phyloP scores from a whole-genome alignment of 2,113 vertebrate species.

The Machaerirhynchus nigripectus region DNA sequence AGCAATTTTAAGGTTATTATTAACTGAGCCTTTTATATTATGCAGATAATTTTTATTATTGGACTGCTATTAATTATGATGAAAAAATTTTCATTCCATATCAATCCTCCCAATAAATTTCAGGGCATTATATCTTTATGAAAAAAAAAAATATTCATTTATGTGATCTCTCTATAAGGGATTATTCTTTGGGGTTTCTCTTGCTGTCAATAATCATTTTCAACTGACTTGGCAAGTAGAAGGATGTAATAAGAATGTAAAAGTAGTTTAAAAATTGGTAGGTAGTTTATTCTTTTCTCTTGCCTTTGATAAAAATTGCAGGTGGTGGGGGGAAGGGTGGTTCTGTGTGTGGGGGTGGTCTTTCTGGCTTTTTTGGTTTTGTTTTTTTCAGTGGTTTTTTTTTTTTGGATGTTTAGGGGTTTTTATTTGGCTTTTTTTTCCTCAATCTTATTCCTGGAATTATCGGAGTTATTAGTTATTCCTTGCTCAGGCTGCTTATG shows the following conservation, averaged over 20 bases:
- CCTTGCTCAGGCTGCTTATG: not conserved
- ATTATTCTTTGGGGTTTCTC: not conserved
- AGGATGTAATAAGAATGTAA: not conserved
- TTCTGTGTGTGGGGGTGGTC: rapidly evolving
- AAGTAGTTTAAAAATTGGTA: not conserved
- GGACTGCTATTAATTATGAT: not conserved
- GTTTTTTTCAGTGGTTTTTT: rapidly evolving
- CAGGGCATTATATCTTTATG: not conserved
- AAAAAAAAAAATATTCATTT: not conserved
- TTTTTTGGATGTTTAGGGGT: not conserved
- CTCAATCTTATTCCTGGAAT: not conserved
- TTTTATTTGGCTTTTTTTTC: too few relatives aligned
- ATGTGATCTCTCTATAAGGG: not conserved
- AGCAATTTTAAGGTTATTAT: not conserved
- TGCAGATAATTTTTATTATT: not conserved
- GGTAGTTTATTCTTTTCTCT: not conserved
- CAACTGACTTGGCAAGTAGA: not conserved
- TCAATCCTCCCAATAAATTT: not conserved
- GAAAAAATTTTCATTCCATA: not conserved
- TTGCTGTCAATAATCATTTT: not conserved
- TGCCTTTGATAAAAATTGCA: rapidly evolving
- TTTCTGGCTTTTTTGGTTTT: not conserved
- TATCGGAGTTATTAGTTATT: not conserved
- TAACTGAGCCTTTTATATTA: not conserved
- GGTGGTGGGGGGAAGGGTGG: rapidly evolving